A percentile compares a stretch with the other conserved stretches of the same genome.
These are phyloP conservation scores for Oithona nana DNA, from an alignment of 2,888 invertebrate species.

Conservation along the genomic window DNA sequence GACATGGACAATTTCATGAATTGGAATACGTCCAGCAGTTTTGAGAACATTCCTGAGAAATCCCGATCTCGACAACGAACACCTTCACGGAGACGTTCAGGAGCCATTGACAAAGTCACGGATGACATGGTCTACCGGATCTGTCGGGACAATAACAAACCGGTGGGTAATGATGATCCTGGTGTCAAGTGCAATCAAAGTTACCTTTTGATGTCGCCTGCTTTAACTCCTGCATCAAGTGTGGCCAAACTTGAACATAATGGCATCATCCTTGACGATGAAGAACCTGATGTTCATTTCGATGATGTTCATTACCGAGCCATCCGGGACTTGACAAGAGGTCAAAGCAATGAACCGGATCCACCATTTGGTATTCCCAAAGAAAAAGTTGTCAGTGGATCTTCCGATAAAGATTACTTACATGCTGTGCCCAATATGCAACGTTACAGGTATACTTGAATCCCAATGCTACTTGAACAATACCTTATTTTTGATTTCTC, in stretches of 20 bases:
- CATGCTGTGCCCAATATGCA: constrained; percentile 46
- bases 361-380: constrained; percentile 78
- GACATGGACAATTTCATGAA: constrained; percentile 18
- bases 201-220: constrained; percentile 49
- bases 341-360: constrained; percentile 50
- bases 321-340: constrained; percentile 49
- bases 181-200: constrained; percentile 14
- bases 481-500: too few species aligned
- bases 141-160: constrained; percentile 28
- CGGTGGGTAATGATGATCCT: constrained; percentile 13
- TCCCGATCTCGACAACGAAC: constrained; percentile 22
- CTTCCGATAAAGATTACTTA: constrained; percentile 62
- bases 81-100: constrained; percentile 27
- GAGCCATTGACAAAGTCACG: constrained; percentile 43
- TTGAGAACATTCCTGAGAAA: constrained; percentile 13
- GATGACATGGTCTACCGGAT: constrained; percentile 65
- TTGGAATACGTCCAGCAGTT: constrained; percentile 19
- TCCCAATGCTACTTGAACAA: too few species aligned
- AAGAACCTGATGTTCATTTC: constrained; percentile 55
- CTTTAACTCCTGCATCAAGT: constrained; percentile 29
- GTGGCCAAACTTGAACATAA: too few species aligned
- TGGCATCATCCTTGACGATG: constrained; percentile 18
- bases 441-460: too few species aligned
- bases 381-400: constrained; percentile 43
- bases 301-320: constrained; percentile 70